Evolutionary conservation across 2,888 invertebrate genomes (phyloP).

Genomic region (Ochropleura plecta): DNA sequence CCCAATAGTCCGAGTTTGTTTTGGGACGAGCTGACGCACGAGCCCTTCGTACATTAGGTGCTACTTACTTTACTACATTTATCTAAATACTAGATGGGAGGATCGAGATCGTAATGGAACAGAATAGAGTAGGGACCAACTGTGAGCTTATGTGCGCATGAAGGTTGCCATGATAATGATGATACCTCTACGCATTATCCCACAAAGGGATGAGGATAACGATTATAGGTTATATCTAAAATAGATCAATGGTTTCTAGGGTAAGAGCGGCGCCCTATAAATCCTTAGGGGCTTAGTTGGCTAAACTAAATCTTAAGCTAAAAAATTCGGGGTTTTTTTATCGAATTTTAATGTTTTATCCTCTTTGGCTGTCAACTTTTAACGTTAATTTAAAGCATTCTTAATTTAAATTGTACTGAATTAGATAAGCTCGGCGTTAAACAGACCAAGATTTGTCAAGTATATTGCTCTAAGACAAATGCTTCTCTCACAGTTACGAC

Average conservation of each 20-base stretch:
- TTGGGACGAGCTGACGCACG: too few relatives aligned
- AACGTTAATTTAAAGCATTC: neutral
- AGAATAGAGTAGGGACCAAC: constrained; percentile 48
- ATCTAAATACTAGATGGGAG: constrained; percentile 60
- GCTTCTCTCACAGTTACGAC: constrained; percentile 16
- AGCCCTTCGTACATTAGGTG: constrained; percentile 48
- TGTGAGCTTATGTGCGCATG: constrained; percentile 51
- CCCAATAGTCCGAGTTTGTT: too few relatives aligned
- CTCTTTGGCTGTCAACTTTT: neutral
- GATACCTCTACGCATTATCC: constrained; percentile 63
- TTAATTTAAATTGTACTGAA: constrained; percentile 7
- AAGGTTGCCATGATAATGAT: constrained; percentile 61
- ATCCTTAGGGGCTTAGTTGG: constrained; percentile 34
- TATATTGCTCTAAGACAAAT: constrained; percentile 1
- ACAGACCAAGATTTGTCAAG: neutral
- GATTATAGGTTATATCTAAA: constrained; percentile 64
- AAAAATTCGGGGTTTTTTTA: constrained; percentile 20
- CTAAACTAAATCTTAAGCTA: constrained; percentile 34
- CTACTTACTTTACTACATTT: constrained; percentile 57
- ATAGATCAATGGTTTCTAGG: constrained; percentile 61
- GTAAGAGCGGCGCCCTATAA: constrained; percentile 26
- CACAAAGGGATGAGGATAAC: constrained; percentile 63
- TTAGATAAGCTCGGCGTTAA: neutral
- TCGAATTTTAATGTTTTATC: neutral
- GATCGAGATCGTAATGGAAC: constrained; percentile 51